Percentiles rank a stretch among this genome's conserved stretches.
phyloP scores from a whole-genome alignment of 2,113 vertebrate species.

The Formicarius rufipectus region DNA sequence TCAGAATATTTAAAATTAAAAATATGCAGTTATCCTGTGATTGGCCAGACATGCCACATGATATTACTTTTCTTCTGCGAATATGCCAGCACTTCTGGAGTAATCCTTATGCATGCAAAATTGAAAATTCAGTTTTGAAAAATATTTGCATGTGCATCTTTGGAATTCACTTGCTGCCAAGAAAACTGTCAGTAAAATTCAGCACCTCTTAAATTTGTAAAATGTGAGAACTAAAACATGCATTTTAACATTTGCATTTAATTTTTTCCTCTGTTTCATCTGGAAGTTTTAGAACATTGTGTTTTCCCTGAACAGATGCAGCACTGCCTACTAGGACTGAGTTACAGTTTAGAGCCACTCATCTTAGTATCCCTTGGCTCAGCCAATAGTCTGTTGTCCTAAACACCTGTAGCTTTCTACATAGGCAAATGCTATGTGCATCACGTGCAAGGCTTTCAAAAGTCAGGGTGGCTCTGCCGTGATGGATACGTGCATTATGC shows the following conservation, averaged over 20 bases:
- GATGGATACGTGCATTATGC: not conserved
- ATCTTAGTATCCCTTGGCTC: not conserved
- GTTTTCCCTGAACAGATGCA: not conserved
- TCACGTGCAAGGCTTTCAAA: not conserved
- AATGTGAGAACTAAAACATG: slow-evolving; percentile 65
- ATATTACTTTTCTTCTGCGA: not conserved
- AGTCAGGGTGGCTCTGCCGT: not conserved
- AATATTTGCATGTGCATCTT: slow-evolving; percentile 66
- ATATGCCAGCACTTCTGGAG: slow-evolving; percentile 35
- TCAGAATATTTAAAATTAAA: slow-evolving; percentile 58
- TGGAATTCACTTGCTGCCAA: slow-evolving; percentile 51
- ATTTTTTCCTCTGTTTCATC: not conserved
- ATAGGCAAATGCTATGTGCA: not conserved
- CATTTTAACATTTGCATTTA: slow-evolving; percentile 52
- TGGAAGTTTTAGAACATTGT: not conserved
- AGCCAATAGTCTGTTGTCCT: not conserved
- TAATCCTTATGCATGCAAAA: slow-evolving; percentile 44
- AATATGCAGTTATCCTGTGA: not conserved
- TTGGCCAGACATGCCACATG: slow-evolving; percentile 15
- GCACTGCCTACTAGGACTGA: not conserved
- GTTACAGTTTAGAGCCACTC: not conserved
- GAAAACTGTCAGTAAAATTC: slow-evolving; percentile 61
- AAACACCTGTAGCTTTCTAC: not conserved
- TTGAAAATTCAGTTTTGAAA: slow-evolving; percentile 62
- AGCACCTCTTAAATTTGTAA: slow-evolving; percentile 54